These are phyloP conservation scores for Thera obeliscata DNA, from an alignment of 2,888 invertebrate genomes.

Conservation along the genomic window DNA sequence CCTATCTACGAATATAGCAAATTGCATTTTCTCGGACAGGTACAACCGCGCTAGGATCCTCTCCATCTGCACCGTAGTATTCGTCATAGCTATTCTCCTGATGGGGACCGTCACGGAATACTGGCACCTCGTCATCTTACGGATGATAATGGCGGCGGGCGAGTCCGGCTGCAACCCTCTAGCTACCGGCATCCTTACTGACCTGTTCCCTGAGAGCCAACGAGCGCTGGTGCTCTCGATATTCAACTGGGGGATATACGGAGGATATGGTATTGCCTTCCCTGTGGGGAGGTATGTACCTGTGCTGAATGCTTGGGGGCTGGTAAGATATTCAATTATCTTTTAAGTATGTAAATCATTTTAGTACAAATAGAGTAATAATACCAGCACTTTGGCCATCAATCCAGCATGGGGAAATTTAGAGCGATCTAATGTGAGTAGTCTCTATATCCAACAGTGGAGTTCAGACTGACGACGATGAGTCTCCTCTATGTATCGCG, in stretches of 20 bases:
- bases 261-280: slow-evolving; percentile 96
- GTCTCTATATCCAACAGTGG: no score
- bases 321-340: slow-evolving; percentile 78
- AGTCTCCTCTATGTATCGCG: no score
- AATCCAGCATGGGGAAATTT: no score
- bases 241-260: slow-evolving; percentile 98
- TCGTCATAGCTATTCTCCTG: slow-evolving; percentile 92
- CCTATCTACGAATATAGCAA: not conserved
- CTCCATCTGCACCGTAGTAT: slow-evolving; percentile 90
- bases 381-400: no score
- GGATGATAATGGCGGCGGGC: slow-evolving; percentile 94
- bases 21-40: slow-evolving; percentile 48
- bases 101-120: slow-evolving; percentile 93
- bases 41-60: slow-evolving; percentile 90
- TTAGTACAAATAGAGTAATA: no score
- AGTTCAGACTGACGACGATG: no score
- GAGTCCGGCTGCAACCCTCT: slow-evolving; percentile 95
- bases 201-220: slow-evolving; percentile 91
- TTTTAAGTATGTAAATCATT: no score
- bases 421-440: no score
- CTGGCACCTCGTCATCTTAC: slow-evolving; percentile 94
- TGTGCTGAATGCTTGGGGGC: slow-evolving; percentile 88
- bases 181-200: slow-evolving; percentile 92
- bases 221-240: slow-evolving; percentile 95
- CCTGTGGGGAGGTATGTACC: slow-evolving; percentile 95